phyloP scores from a whole-genome alignment of 2,888 invertebrate species.

The Plutella xylostella region DNA sequence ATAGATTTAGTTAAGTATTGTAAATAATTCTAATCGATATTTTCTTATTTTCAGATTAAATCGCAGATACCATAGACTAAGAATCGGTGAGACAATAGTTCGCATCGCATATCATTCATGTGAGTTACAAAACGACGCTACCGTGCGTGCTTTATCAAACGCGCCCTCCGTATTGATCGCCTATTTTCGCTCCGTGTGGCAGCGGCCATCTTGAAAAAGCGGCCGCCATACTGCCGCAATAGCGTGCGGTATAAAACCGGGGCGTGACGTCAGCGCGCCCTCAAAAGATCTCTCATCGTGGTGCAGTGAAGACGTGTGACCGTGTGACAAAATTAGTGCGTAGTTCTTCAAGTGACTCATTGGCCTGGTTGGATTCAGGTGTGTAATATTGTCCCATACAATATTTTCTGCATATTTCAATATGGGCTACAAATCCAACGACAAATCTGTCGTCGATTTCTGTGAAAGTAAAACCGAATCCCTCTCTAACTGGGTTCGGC shows the following conservation, averaged over 20 bases:
- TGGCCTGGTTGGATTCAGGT: constrained; percentile 63
- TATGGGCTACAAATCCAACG: constrained; percentile 59
- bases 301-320: constrained; percentile 37
- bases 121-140: too few relatives aligned
- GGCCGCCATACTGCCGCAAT: constrained; percentile 14
- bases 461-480: constrained; percentile 70
- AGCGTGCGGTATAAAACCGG: constrained; percentile 38
- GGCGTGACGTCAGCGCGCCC: constrained; percentile 48
- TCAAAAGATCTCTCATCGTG: constrained; percentile 28
- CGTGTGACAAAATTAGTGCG: constrained; percentile 42
- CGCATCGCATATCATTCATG: too few relatives aligned
- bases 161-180: constrained; percentile 21
- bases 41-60: too few relatives aligned
- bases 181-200: constrained; percentile 20
- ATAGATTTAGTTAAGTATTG: too few relatives aligned
- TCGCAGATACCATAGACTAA: too few relatives aligned
- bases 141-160: background rate
- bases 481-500: constrained; percentile 73
- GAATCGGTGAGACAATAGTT: too few relatives aligned
- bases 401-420: constrained; percentile 37
- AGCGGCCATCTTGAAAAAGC: constrained; percentile 14
- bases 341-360: constrained; percentile 36
- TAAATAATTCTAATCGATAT: too few relatives aligned
- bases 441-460: constrained; percentile 59
- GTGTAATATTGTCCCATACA: constrained; percentile 53